phyloP scores from a whole-genome alignment of 1,140 invertebrate genomes.

The Drosophila ogumai region DNA sequence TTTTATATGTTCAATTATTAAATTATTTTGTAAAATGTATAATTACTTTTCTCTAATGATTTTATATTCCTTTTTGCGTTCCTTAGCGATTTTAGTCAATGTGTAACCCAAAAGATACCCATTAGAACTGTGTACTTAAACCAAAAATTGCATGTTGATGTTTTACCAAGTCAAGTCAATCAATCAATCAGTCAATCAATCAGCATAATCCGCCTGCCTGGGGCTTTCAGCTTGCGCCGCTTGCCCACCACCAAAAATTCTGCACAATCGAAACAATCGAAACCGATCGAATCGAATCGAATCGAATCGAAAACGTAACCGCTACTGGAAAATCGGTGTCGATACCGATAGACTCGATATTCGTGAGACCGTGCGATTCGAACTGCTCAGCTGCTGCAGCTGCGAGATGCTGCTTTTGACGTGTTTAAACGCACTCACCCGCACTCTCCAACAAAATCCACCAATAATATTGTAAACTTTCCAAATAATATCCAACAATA shows the following conservation, averaged over 20 bases:
- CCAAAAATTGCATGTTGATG: conserved; percentile 76
- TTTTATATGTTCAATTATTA: neutral
- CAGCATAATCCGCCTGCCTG: conserved; percentile 51
- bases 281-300: conserved; percentile 69
- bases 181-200: conserved; percentile 28
- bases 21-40: neutral
- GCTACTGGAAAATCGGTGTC: conserved; percentile 16
- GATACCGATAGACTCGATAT: conserved; percentile 60
- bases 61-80: neutral
- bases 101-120: conserved; percentile 39
- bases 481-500: conserved; percentile 14
- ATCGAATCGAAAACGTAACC: conserved; percentile 38
- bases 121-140: conserved; percentile 57
- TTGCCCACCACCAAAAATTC: conserved; percentile 63
- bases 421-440: conserved; percentile 54
- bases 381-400: conserved; percentile 46
- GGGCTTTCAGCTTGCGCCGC: conserved; percentile 63
- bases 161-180: conserved; percentile 50
- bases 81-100: conserved; percentile 36
- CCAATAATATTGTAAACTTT: conserved; percentile 33
- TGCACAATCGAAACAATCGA: conserved; percentile 67
- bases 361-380: conserved; percentile 45
- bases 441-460: conserved; percentile 43
- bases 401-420: conserved; percentile 69
- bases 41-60: neutral